Base-by-base conservation (phyloP, 2,797 vertebrate species). In the Sternarchorhynchus goeldii region DNA sequence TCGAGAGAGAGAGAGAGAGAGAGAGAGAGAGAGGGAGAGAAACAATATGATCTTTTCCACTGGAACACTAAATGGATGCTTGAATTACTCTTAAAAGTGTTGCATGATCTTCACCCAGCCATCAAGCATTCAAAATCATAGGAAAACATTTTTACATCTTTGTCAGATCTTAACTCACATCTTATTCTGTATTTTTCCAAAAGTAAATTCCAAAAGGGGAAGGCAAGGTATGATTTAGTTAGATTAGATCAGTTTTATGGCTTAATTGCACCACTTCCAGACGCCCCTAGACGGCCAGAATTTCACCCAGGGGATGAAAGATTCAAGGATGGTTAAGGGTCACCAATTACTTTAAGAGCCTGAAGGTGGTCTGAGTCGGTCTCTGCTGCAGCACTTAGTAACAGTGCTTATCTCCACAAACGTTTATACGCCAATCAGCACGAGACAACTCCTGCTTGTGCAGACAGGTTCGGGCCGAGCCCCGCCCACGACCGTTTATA, bases 261-360 rank as follows among this genome's bases (percentile, higher is more conserved):
- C 45, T 1, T 50, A 50, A 50, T 50, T 50, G 10, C 45, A 50
- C 45, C 45, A 12, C 45, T 50, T 50, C 10, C 45, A 50, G 45
- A 14, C 12, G 10, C 14, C 45, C 45, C 10, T 31, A 53, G 25
- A 53, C 56, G 56, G 66, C 80, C 73, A 86, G 76, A 74, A 69
- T 70, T 83, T 32, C 82, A 36, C 69, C 71, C 58, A 73, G 34
- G 76, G 70, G 82, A 79, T 77, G 45, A 68, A 16, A 55, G 29
- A 32, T 74, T 7, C 0, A 1, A 18, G 20, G 4, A 41, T 57
- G 53, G 36, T 4, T 63, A 50, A 5, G 4, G 3, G 2, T 6
- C 6, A 29, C 0, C 14, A 41, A 29, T 60, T 41, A 60, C 60
- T 45, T 41, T 60, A 50, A 50, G 2, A 14, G 45, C 45, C 8